A percentile compares a stretch with the other conserved stretches of the same genome.
phyloP scores from a whole-genome alignment of 1,140 invertebrate genomes.

The Heliconius hermathena region DNA sequence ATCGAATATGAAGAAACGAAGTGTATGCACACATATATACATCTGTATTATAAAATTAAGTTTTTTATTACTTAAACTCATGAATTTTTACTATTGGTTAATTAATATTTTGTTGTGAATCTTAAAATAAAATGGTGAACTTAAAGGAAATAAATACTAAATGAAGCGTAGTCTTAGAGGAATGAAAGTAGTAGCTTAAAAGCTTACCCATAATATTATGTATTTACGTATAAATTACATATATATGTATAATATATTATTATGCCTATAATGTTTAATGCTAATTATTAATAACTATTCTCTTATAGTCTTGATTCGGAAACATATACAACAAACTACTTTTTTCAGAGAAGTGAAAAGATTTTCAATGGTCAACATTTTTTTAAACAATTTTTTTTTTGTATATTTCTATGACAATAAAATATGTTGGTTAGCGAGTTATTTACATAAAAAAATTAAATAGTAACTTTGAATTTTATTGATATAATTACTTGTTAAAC shows the following conservation, averaged over 20 bases:
- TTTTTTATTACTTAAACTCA: too few relatives aligned
- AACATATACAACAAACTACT: background rate
- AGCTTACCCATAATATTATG: background rate
- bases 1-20: too few relatives aligned
- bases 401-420: background rate
- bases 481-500: slow-evolving; percentile 32
- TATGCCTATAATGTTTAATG: background rate
- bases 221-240: background rate
- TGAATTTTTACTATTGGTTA: too few relatives aligned
- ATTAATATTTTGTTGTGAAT: too few relatives aligned
- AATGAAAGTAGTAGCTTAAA: background rate
- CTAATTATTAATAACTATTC: background rate
- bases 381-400: background rate
- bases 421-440: background rate
- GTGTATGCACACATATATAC: too few relatives aligned
- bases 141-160: background rate
- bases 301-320: background rate
- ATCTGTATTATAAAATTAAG: too few relatives aligned
- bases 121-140: too few relatives aligned
- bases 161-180: background rate
- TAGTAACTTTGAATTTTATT: background rate
- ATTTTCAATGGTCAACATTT: background rate
- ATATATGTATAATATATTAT: background rate
- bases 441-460: background rate
- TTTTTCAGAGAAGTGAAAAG: background rate